Evolutionary conservation across 2,888 invertebrate species (phyloP).

Genomic region (Cybosia mesomella): DNA sequence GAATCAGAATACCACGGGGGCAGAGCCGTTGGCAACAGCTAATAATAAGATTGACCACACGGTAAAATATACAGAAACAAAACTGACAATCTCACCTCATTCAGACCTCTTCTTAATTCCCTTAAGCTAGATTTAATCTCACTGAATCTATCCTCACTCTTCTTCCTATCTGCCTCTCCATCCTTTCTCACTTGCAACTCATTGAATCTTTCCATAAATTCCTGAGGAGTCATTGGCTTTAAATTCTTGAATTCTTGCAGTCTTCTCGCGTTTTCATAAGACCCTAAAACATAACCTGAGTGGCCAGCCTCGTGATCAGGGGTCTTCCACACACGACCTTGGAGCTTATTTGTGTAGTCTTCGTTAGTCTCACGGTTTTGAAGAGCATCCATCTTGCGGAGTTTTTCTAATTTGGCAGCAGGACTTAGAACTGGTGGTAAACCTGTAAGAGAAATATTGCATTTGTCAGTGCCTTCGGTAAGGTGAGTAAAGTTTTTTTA

Average conservation of each 20-base stretch:
- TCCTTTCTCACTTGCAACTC: slow-evolving; percentile 61
- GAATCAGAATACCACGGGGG: too few species aligned
- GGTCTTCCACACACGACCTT: slow-evolving; percentile 53
- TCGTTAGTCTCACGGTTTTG: slow-evolving; percentile 61
- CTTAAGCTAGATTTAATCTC: slow-evolving; percentile 78
- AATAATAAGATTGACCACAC: too few species aligned
- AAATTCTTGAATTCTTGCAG: slow-evolving; percentile 59
- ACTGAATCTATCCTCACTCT: slow-evolving; percentile 67
- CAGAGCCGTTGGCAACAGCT: too few species aligned
- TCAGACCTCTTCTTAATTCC: slow-evolving; percentile 75
- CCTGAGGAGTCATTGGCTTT: slow-evolving; percentile 73
- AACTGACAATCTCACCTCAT: slow-evolving; percentile 63
- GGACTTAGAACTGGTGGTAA: slow-evolving; percentile 77
- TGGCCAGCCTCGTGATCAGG: slow-evolving; percentile 24
- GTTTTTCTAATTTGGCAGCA: slow-evolving; percentile 79
- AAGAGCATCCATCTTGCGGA: slow-evolving; percentile 79
- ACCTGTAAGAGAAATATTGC: slow-evolving; percentile 53
- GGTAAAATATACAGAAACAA: too few species aligned
- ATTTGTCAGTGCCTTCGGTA: background rate
- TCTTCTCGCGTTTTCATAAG: slow-evolving; percentile 31
- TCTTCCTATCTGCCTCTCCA: slow-evolving; percentile 29
- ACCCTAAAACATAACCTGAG: slow-evolving; percentile 27
- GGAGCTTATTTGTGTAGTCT: slow-evolving; percentile 55
- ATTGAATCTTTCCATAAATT: slow-evolving; percentile 72
- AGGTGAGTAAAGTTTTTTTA: too few species aligned